Evolutionary conservation across 2,888 invertebrate species (phyloP), one percentile per base, ranked within the genome.

Genomic region (Lomographa bimaculata): DNA sequence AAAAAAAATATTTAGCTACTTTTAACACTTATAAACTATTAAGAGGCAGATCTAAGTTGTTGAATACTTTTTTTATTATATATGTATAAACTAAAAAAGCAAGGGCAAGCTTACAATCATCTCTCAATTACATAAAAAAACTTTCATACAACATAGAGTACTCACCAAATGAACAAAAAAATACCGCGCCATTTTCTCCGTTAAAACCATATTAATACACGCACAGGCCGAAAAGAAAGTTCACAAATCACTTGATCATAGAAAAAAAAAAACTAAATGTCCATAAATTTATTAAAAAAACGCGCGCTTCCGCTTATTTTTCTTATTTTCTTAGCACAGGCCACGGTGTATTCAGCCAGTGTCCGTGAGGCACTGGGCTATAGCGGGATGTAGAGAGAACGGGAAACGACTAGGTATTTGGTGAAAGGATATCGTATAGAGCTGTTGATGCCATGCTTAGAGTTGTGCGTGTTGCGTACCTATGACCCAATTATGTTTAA

Each of bases 381-480:
- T 62, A 64, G 73, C 70, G 64, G 69, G 62, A 55, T 47, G 35
- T 40, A 32, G 58, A 65, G 59, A 67, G 59, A 77, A 72, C 77
- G 73, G 73, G 71, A 74, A 54, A 59, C 61, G 54, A 57, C n/a
- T 60, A 56, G 60, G 60, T 58, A 50, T 54, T 57, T 47, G 63
- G 72, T 62, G 70, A 78, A 64, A 74, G 75, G 70, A 73, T 30
- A 61, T 57, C 47, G 48, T 33, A 64, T 62, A 64, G 74, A 75
- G 79, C 44, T 64, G 69, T 29, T 38, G 28, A 25, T 40, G 39
- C 25, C 7, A 9, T 11, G 18, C 8, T 6, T 16, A 6, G 12
- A 10, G 11, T 20, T 19, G 20, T 29, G 34, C 40, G 33, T 33
- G 40, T 27, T 8, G 30, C 3, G 40, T 28, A 21, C 26, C 11